Conservation (phyloP, 2,888 invertebrate species). For the Eupithecia inturbata region DNA sequence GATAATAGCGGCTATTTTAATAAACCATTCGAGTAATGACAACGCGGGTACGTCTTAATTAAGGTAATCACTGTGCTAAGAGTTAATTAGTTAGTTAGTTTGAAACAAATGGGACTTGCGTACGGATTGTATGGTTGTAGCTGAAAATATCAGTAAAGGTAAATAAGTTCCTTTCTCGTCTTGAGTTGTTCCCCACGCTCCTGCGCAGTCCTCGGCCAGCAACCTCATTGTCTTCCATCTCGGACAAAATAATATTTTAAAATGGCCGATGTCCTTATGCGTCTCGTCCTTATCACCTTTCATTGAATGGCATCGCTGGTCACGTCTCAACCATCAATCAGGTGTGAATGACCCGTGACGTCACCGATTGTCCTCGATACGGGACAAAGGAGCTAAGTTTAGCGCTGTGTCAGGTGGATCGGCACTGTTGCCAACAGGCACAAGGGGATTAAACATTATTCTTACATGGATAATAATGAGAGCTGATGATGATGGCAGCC, state of each 20-base stretch:
- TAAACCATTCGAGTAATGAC: conserved; percentile 29
- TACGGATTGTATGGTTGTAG: background rate
- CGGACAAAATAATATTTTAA: conserved; percentile 7
- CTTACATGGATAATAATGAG: background rate
- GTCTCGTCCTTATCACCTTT: conserved; percentile 13
- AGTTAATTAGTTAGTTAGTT: conserved; percentile 17
- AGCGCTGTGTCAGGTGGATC: conserved; percentile 33
- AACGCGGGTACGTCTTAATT: conserved; percentile 28
- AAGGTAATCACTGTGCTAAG: conserved; percentile 19
- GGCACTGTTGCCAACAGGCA: conserved; percentile 13
- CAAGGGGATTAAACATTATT: background rate
- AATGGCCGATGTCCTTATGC: conserved; percentile 11
- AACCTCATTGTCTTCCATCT: background rate
- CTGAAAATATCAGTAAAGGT: background rate
- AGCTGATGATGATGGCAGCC: background rate
- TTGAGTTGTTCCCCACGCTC: background rate
- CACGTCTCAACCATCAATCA: conserved; percentile 71
- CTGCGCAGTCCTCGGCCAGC: background rate
- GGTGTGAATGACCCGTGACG: conserved; percentile 67
- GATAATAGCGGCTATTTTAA: conserved; percentile 22
- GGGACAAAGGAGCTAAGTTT: conserved; percentile 43
- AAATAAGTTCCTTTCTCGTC: background rate
- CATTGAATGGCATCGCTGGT: conserved; percentile 31
- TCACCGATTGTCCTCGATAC: conserved; percentile 43
- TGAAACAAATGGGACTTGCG: background rate